Evolutionary conservation across 2,797 vertebrate genomes (phyloP).

Genomic region (Melanotaenia boesemani): DNA sequence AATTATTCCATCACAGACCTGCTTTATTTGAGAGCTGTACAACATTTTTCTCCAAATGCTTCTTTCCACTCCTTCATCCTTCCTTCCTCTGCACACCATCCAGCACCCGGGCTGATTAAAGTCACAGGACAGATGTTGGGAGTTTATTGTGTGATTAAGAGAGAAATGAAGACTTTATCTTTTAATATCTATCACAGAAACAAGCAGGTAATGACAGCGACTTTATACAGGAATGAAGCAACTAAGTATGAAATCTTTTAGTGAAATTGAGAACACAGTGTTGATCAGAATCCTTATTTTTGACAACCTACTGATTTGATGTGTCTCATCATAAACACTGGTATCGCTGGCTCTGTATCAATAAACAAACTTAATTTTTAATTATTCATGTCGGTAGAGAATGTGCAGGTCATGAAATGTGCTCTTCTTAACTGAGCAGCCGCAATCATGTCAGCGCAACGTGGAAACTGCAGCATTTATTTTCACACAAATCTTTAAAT

Average conservation of each 20-base stretch:
- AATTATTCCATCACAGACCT: conserved; percentile 16
- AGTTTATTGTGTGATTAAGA: conserved; percentile 2
- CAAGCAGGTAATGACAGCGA: background rate
- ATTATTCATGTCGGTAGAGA: too few relatives aligned
- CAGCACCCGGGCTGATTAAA: background rate
- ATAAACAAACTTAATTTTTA: too few relatives aligned
- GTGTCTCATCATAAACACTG: background rate
- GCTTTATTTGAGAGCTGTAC: background rate
- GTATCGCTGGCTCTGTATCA: too few relatives aligned
- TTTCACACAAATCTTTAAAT: background rate
- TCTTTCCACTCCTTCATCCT: background rate
- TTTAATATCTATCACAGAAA: conserved; percentile 1
- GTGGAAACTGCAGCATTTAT: too few relatives aligned
- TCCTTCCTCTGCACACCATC: background rate
- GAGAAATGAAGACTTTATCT: conserved; percentile 11
- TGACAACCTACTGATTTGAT: conserved; percentile 9
- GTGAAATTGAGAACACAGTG: background rate
- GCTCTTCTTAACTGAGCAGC: too few relatives aligned
- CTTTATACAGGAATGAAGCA: background rate
- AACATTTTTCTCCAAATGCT: background rate
- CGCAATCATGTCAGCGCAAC: too few relatives aligned
- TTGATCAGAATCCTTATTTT: background rate
- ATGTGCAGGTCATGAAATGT: too few relatives aligned
- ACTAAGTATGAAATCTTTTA: conserved; percentile 14
- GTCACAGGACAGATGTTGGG: background rate